Evolutionary conservation across 2,113 vertebrate species (phyloP).

Genomic region (Salminus brasiliensis): DNA sequence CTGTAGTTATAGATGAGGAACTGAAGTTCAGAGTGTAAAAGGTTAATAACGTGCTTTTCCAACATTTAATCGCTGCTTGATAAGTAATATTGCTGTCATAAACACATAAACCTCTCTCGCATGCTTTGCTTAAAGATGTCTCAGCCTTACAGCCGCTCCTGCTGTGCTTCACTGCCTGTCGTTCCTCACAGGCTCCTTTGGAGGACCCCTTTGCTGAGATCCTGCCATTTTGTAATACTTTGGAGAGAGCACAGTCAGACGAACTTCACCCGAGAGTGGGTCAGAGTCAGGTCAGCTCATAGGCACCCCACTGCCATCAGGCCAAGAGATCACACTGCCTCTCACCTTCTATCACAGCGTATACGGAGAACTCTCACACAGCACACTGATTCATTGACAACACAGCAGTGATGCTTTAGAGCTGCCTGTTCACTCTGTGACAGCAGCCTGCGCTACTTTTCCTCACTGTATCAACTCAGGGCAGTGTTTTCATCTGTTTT

Average conservation of each 20-base stretch:
- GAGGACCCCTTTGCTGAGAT: conserved; percentile 42
- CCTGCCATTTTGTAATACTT: conserved; percentile 61
- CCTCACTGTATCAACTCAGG: neutral
- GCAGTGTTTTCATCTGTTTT: too few species aligned
- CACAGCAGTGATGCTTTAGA: neutral
- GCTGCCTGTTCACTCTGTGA: too few species aligned
- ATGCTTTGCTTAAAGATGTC: neutral
- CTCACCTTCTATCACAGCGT: neutral
- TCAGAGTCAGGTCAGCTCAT: conserved; percentile 56
- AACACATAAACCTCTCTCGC: neutral
- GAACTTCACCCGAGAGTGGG: conserved; percentile 52
- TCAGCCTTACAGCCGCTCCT: neutral
- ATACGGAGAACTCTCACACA: conserved; percentile 11
- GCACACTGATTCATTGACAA: conserved; percentile 24
- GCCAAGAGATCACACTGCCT: conserved; percentile 29
- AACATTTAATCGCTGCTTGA: neutral
- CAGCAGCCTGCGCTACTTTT: neutral
- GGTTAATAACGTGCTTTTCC: neutral
- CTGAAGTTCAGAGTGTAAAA: neutral
- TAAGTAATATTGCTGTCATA: neutral
- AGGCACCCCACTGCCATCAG: conserved; percentile 44
- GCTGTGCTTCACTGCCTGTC: conserved; percentile 7
- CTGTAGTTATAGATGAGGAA: too few species aligned
- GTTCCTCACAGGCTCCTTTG: conserved; percentile 48
- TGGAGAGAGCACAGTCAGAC: conserved; percentile 46